Conservation (phyloP, 2,113 vertebrate species). For the Archilochus colubris region DNA sequence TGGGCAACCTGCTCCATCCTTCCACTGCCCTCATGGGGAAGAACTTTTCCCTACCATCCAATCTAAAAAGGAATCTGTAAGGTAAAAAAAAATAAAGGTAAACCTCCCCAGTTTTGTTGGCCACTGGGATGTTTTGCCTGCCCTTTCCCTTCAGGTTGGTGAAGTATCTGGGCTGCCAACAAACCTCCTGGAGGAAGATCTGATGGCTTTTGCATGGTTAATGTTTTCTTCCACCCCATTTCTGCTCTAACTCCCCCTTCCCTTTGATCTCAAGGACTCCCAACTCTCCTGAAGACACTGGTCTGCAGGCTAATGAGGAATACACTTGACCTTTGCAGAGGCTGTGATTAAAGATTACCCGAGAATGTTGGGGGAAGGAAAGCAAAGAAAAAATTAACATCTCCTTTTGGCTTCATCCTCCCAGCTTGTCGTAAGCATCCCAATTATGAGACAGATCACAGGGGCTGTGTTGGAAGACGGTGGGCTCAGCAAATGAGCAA, state of each 20-base stretch:
- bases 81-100: no score
- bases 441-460: not conserved
- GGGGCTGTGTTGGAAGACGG: not conserved
- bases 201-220: not conserved
- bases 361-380: not conserved
- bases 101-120: not conserved
- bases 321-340: constrained; percentile 12
- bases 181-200: not conserved
- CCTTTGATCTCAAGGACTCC: not conserved
- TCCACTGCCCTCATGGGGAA: no score
- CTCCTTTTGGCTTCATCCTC: not conserved
- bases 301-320: constrained; percentile 38
- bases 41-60: no score
- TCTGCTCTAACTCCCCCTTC: not conserved
- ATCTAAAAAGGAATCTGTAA: no score
- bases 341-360: constrained; percentile 8
- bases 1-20: no score
- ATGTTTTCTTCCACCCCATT: not conserved
- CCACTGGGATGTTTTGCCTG: not conserved
- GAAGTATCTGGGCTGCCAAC: not conserved
- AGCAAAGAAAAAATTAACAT: not conserved
- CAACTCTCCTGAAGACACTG: not conserved
- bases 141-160: not conserved
- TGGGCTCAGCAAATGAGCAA: constrained; percentile 38
- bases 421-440: not conserved